phyloP scores from a whole-genome alignment of 2,888 invertebrate species.

The Parthenolecanium corni region DNA sequence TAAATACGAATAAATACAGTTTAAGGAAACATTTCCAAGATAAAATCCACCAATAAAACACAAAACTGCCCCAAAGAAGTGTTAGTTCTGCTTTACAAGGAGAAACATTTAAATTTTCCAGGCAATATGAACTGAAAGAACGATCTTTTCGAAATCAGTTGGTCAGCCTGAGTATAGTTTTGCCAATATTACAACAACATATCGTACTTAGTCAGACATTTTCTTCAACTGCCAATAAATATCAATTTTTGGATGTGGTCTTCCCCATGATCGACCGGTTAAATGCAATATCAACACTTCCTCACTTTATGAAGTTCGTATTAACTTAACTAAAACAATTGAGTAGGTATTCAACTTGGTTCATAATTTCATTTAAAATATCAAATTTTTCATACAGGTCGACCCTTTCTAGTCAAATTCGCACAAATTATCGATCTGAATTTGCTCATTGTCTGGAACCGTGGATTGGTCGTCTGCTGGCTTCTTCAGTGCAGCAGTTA shows the following conservation, averaged over 20 bases:
- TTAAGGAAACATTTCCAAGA: background rate
- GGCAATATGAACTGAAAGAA: slow-evolving; percentile 44
- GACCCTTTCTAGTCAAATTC: slow-evolving; percentile 63
- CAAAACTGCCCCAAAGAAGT: too few relatives aligned
- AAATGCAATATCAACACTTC: slow-evolving; percentile 52
- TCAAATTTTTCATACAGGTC: slow-evolving; percentile 45
- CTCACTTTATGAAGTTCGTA: slow-evolving; percentile 45
- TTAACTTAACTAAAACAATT: background rate
- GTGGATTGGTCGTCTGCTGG: slow-evolving; percentile 44
- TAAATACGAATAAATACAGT: slow-evolving; percentile 36
- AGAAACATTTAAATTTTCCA: slow-evolving; percentile 22
- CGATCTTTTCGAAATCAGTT: slow-evolving; percentile 46
- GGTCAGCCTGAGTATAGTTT: slow-evolving; percentile 47
- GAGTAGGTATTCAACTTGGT: background rate
- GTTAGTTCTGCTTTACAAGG: too few relatives aligned
- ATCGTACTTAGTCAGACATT: slow-evolving; percentile 58
- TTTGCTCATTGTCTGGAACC: slow-evolving; percentile 52
- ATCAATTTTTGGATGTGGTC: slow-evolving; percentile 59
- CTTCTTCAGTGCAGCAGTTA: slow-evolving; percentile 17
- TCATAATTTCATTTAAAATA: too few relatives aligned
- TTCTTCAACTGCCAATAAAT: slow-evolving; percentile 57
- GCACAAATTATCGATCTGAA: slow-evolving; percentile 51
- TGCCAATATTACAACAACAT: slow-evolving; percentile 58
- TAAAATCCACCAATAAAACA: background rate
- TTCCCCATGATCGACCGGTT: slow-evolving; percentile 55